A percentile compares a stretch with the other conserved stretches of the same genome.
These are phyloP conservation scores for Thaumatotibia leucotreta DNA, from an alignment of 1,140 invertebrate species.

Conservation along the genomic window DNA sequence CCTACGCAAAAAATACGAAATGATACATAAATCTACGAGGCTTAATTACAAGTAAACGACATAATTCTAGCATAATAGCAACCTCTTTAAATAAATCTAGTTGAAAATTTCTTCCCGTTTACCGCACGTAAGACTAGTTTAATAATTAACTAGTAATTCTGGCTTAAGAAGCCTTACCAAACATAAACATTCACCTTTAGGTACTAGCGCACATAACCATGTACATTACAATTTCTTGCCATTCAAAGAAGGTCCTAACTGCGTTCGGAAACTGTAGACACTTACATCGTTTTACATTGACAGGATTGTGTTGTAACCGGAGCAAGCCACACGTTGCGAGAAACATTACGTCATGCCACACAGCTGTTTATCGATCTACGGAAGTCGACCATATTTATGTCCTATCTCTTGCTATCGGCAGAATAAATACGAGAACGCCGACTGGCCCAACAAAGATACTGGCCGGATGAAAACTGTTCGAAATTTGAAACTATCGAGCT, in stretches of 20 bases:
- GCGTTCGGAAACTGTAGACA: not conserved
- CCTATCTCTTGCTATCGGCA: slow-evolving; percentile 24
- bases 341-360: slow-evolving; percentile 10
- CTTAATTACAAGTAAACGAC: not conserved
- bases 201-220: not conserved
- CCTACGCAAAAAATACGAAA: too few relatives aligned
- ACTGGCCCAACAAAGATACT: not conserved
- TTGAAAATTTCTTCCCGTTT: not conserved
- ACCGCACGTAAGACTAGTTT: slow-evolving; percentile 8
- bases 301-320: not conserved
- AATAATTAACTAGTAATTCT: not conserved
- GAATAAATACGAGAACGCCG: not conserved
- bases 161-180: not conserved
- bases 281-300: not conserved
- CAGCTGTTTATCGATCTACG: slow-evolving; percentile 38
- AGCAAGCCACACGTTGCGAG: slow-evolving; percentile 5
- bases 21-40: too few relatives aligned
- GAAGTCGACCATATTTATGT: slow-evolving; percentile 35
- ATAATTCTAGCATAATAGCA: not conserved
- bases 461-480: not conserved
- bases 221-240: not conserved
- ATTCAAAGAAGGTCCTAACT: not conserved
- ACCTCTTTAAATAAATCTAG: not conserved
- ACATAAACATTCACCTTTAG: slow-evolving; percentile 8
- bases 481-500: slow-evolving; percentile 16